Evolutionary conservation across 2,888 invertebrate species (phyloP).

Genomic region (Dryobota labecula): DNA sequence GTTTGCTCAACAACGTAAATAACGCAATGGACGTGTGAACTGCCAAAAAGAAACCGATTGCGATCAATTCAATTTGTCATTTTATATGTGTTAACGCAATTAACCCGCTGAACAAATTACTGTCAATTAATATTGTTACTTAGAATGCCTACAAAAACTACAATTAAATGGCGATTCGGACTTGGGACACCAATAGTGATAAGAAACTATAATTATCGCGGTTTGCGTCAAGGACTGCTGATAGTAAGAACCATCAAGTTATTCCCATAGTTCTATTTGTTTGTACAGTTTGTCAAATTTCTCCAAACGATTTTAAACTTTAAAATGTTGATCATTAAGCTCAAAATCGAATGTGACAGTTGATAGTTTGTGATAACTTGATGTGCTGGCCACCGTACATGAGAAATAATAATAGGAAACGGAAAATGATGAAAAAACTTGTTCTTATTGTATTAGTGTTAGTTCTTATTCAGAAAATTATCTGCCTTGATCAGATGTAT

Average conservation of each 20-base stretch:
- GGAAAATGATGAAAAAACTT: background rate
- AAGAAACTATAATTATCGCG: constrained; percentile 63
- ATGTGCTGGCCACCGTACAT: too few species aligned
- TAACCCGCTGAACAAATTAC: background rate
- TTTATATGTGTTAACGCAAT: too few species aligned
- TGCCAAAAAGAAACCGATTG: too few species aligned
- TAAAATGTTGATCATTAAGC: too few species aligned
- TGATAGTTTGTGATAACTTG: too few species aligned
- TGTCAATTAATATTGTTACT: background rate
- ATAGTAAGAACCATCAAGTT: constrained; percentile 54
- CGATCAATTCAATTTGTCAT: too few species aligned
- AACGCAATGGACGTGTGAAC: too few species aligned
- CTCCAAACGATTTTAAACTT: too few species aligned
- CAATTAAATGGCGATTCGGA: constrained; percentile 37
- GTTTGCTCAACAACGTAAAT: too few species aligned
- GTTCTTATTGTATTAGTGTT: background rate
- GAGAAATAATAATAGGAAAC: background rate
- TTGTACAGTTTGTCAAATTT: too few species aligned
- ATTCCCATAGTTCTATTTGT: constrained; percentile 39
- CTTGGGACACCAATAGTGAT: constrained; percentile 61
- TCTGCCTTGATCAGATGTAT: background rate
- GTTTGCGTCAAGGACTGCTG: constrained; percentile 60
- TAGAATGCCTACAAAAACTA: constrained; percentile 12
- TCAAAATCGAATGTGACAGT: too few species aligned
- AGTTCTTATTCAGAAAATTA: background rate